Evolutionary conservation across 2,113 vertebrate species (phyloP).

Genomic region (western clawed frog (Xenopus tropicalis)): UCB_Xtro_10.0 CM004448.2:71484501-71485000

Average conservation of each 20-base stretch:
- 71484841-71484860: conserved; percentile 63
- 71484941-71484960: conserved; percentile 68
- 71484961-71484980: conserved; percentile 71
- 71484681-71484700: conserved; percentile 55
- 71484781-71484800: conserved; percentile 66
- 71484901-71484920: conserved; percentile 49
- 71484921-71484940: conserved; percentile 47
- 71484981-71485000: conserved; percentile 21
- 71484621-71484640: conserved; percentile 93
- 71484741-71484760: conserved; percentile 53
- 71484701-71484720: conserved; percentile 48
- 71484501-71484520: conserved; percentile 92
- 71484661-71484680: conserved; percentile 77
- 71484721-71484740: conserved; percentile 63
- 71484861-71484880: conserved; percentile 85
- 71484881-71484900: conserved; percentile 57
- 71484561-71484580: conserved; percentile 88
- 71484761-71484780: conserved; percentile 61
- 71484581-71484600: conserved; percentile 87
- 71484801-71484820: conserved; percentile 65
- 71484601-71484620: conserved; percentile 71
- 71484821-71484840: conserved; percentile 57
- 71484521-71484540: conserved; percentile 95
- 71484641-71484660: conserved; percentile 59
- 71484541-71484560: conserved; percentile 93